These are phyloP conservation scores for Monoplex corrugatus DNA, from an alignment of 2,888 invertebrate species.

Conservation along the genomic window DNA sequence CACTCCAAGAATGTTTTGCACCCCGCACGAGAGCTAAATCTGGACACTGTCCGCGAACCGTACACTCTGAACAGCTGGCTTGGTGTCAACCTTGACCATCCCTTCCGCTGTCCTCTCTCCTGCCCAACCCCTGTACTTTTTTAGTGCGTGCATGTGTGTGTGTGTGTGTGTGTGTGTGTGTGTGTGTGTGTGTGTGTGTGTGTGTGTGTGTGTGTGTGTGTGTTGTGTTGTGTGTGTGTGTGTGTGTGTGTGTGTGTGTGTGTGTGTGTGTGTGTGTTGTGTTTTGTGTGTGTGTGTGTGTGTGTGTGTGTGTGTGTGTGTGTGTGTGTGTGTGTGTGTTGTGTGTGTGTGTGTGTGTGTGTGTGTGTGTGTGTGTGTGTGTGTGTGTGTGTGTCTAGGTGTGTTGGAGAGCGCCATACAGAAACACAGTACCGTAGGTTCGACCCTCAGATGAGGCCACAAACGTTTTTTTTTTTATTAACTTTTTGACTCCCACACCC, in stretches of 20 bases:
- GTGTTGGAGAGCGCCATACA: too few relatives aligned
- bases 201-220: constrained; percentile 9
- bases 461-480: too few relatives aligned
- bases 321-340: constrained; percentile 18
- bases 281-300: not conserved
- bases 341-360: too few relatives aligned
- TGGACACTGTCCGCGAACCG: not conserved
- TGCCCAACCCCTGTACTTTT: too few relatives aligned
- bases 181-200: not conserved
- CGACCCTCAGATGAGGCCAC: too few relatives aligned
- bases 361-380: not conserved
- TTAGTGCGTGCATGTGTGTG: not conserved
- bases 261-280: not conserved
- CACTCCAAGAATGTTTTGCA: not conserved
- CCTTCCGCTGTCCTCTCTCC: too few relatives aligned
- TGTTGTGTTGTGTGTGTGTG: too few relatives aligned
- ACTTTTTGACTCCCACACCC: too few relatives aligned
- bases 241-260: not conserved
- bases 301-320: not conserved
- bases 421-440: too few relatives aligned
- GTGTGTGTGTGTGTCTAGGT: not conserved
- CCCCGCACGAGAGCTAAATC: not conserved
- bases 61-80: too few relatives aligned
- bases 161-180: not conserved
- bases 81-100: too few relatives aligned